phyloP scores from a whole-genome alignment of 2,888 invertebrate species.

The Hofmannophila pseudospretella region DNA sequence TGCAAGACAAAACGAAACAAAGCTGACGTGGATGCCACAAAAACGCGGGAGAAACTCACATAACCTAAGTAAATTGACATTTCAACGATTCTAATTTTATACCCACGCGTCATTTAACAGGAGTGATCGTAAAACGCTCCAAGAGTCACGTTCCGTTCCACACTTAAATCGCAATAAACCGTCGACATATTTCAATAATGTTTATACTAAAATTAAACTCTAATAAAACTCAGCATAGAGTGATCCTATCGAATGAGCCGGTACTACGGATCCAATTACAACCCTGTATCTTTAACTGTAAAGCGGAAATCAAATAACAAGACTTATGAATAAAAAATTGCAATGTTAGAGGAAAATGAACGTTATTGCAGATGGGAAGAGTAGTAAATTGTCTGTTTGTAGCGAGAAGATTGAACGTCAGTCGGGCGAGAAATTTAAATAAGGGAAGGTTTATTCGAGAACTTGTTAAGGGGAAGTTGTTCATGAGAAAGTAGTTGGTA shows the following conservation, averaged over 20 bases:
- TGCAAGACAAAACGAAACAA: too few species aligned
- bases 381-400: constrained; percentile 10
- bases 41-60: too few species aligned
- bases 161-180: background rate
- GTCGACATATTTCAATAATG: background rate
- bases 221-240: background rate
- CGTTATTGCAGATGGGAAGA: constrained; percentile 17
- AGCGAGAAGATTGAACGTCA: constrained; percentile 16
- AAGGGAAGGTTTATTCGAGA: constrained; percentile 37
- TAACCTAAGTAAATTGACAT: too few species aligned
- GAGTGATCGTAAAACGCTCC: background rate
- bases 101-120: background rate
- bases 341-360: constrained; percentile 9
- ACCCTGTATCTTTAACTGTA: background rate
- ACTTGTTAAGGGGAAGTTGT: constrained; percentile 37
- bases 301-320: background rate
- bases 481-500: background rate
- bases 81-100: too few species aligned
- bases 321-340: background rate
- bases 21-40: too few species aligned
- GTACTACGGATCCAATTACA: background rate
- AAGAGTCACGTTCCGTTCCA: background rate
- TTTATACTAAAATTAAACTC: constrained; percentile 4
- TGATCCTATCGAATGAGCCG: background rate
- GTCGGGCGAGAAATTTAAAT: constrained; percentile 51